Evolutionary conservation across 2,888 invertebrate genomes (phyloP).

Genomic region (Phania funesta): DNA sequence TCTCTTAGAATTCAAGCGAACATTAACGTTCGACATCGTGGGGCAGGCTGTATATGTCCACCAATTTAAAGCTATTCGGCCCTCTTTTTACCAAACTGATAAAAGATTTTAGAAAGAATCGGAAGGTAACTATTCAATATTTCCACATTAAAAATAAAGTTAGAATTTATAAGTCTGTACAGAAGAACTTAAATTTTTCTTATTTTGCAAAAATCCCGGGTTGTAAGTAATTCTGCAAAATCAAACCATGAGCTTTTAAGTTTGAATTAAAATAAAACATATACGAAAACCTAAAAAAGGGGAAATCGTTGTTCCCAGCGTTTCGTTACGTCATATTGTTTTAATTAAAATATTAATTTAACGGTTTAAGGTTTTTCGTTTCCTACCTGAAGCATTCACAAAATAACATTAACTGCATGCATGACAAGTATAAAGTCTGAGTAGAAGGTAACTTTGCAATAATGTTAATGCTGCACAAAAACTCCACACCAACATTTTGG

Average conservation of each 20-base stretch:
- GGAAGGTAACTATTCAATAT: no score
- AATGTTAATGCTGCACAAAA: neutral
- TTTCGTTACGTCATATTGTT: neutral
- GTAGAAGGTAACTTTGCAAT: neutral
- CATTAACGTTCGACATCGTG: no score
- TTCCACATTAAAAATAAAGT: no score
- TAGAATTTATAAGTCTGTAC: no score
- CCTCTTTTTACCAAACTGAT: no score
- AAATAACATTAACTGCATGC: neutral
- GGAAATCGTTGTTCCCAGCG: neutral
- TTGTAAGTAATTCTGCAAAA: no score
- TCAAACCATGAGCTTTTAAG: neutral
- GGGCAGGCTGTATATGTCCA: no score
- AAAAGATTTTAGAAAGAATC: no score
- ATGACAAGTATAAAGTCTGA: neutral
- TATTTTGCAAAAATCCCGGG: no score
- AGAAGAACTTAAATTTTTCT: no score
- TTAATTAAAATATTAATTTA: neutral
- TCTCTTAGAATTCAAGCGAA: no score
- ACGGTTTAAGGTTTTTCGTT: neutral
- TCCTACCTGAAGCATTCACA: neutral
- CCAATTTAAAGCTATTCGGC: no score
- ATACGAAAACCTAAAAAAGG: neutral
- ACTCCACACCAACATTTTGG: neutral
- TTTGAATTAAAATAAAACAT: neutral